Evolutionary conservation across 1,140 invertebrate species (phyloP), one percentile per base, ranked within the genome.

Genomic region (Atopsyche davidsoni): DNA sequence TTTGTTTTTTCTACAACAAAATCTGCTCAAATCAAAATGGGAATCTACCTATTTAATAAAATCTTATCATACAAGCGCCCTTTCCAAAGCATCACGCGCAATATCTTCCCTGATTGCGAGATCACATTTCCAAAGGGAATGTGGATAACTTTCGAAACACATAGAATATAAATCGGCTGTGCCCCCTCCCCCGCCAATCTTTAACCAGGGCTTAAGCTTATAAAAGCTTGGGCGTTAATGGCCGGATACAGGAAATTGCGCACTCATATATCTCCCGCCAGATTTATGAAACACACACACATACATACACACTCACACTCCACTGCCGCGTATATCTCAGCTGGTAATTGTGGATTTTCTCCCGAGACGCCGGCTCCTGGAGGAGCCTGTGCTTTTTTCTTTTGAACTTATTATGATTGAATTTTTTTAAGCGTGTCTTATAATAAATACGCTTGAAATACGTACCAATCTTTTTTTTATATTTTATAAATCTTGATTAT

Each of bases 211-310:
- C 69, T 74, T 74, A 74, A 74, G 70, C 72, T 74, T 74, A 74
- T 74, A 74, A 74, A 74, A 74, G 72, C 72, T 73, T 70, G 48
- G 69, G 72, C 79, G 79, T 83, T 85, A 85, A 85, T 83, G 82
- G 83, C 81, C 82, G 82, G 81, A 84, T 84, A 83, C 83, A 80
- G 82, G 83, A 84, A 85, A 85, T 85, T 85, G 82, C 83, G 82
- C 81, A 80, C 82, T 83, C 82, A 85, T 85, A 85, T 85, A 85
- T 85, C 82, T 85, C 77, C 76, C 73, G 75, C 82, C 82, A 85
- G 83, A 85, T 85, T 85, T 85, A 85, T 85, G 83, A 85, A 85
- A 85, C 83, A 81, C 82, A 63, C 69, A 71, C 66, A 73, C 69
- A 71, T 64, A 62, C 59, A 61, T 63, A 49, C 65, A 61, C 63